Evolutionary conservation across 2,888 invertebrate genomes (phyloP), one percentile per base, ranked within the genome.

Genomic region (Phlogophora meticulosa): DNA sequence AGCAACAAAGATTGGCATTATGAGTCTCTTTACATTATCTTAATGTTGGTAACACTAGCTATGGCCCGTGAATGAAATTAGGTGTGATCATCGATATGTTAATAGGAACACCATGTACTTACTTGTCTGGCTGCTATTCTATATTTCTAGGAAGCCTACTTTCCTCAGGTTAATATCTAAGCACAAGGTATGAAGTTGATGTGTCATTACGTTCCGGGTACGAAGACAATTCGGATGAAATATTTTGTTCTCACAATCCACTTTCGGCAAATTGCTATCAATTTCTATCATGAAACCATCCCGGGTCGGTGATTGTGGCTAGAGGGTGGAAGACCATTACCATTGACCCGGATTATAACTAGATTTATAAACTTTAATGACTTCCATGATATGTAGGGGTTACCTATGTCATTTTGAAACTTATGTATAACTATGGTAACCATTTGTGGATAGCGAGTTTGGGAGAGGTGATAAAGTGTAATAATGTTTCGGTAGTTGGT

Each of bases 301-400:
- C 43, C 34, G 76, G 72, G 65, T 70, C 51, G 49, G 64, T 64
- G 63, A 76, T 74, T 80, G 68, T 75, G 76, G 72, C 43, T 66
- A 49, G 57, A 78, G 75, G 73, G 71, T 58, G 45, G 69, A 64
- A 65, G 66, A 61, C 58, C 56, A 78, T 80, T 72, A 72, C 52
- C 65, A 61, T 68, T 67, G 65, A 77, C 77, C 83, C 76, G 73
- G 75, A 84, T 77, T 76, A 58, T 70, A 77, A 79, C 72, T 73
- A 73, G 65, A 74, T 76, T 75, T 67, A 73, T 74, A 78, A 78
- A 82, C 72, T 81, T 74, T 65, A 76, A 76, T 74, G 65, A 72
- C 64, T 80, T 69, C 34, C 60, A 56, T 71, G 40, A 53, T 68
- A 60, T 52, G 45, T 48, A 9, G 28, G 51, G 59, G 43, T 45